Base-by-base conservation (phyloP, 2,113 vertebrate genomes). In the Echinops telfairi region DNA sequence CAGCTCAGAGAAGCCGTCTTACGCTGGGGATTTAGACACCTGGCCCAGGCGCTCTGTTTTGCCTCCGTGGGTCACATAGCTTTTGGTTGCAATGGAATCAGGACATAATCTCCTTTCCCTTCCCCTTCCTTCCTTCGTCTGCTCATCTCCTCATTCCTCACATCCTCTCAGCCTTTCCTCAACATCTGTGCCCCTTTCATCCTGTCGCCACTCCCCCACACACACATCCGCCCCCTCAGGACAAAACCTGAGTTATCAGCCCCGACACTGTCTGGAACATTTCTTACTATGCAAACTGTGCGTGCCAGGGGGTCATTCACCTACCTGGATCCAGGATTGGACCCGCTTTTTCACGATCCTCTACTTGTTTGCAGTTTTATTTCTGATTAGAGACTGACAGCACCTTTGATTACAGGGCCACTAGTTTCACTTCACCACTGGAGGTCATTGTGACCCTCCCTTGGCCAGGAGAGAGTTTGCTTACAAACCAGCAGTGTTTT, bases 41-140 rank as follows among this genome's bases (percentile, higher is more conserved):
- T 93, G 93, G 86, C 64, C 79, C 0, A 43, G 20, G 14, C 89
- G 75, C 70, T 29, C 15, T 2, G 22, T 70, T 78, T 86, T 81
- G 66, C 8, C 33, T 60, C 77, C 43, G 6, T 38, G 64, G 71
- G 38, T 90, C 47, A 57, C 31, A 2, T 83, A n/a, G 86, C 88
- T 94, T 91, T 93, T 91, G 94, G 71, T 91, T 92, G 27, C 70
- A 93, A 2, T 78, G 71, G 23, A 92, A 70, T 90, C 76, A 68
- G 40, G 15, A 89, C 81, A 38, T 20, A 58, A 6, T 38, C 33
- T 80, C 66, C 25, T 89, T 88, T 68, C 9, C 23, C 73, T 92
- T 40, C 40, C 9, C 23, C 73, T 53, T 53, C 12, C 47, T 53
- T 78, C 29, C 68, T 90, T 79, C 87, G 12, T 82, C 3, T 76